Evolutionary conservation across 2,888 invertebrate species (phyloP), one percentile per base, ranked within the genome.

Genomic region (Eupithecia centaureata): DNA sequence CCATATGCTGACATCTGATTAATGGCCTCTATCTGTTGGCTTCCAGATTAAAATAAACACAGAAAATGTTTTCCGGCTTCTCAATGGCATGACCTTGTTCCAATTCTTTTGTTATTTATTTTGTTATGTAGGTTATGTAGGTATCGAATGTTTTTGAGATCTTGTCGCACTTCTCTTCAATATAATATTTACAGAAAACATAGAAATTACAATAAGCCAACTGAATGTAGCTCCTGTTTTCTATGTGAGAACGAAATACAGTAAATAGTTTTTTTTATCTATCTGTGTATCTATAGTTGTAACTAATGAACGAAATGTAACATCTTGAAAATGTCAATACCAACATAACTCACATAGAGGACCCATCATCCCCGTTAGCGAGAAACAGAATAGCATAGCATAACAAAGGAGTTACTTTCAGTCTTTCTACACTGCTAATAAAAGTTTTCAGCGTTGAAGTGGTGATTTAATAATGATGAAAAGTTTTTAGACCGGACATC

Each of bases 1-100:
- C 76, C 71, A 79, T 81, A 81, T 82, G 84, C 82, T 83, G 86
- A 84, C 88, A 80, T 82, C 82, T 84, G 87, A 88, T 87, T 85
- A 86, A 88, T 87, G 83, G 80, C 72, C 77, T 75, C 76, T 78
- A 71, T 73, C 76, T 77, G 77, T 68, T 77, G 76, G 73, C 70
- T 76, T 76, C 76, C 76, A 77, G 76, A 79, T 82, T 79, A 81
- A 82, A 83, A 81, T 77, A 79, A 78, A 81, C 73, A 76, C 57
- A 73, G 70, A 76, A 60, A 76, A 77, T 76, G 72, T 76, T 74
- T 76, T 76, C 68, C 70, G 61, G 51, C 59, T 65, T 35, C 57
- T 68, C 61, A 68, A 64, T 67, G 47, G 54, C 18, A n/a, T 59
- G 57, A 47, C 61, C 61, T 68, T 42, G 54, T 59, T 59, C 59